Evolutionary conservation across 2,797 vertebrate species (phyloP).

Genomic region (Acanthornis magna): DNA sequence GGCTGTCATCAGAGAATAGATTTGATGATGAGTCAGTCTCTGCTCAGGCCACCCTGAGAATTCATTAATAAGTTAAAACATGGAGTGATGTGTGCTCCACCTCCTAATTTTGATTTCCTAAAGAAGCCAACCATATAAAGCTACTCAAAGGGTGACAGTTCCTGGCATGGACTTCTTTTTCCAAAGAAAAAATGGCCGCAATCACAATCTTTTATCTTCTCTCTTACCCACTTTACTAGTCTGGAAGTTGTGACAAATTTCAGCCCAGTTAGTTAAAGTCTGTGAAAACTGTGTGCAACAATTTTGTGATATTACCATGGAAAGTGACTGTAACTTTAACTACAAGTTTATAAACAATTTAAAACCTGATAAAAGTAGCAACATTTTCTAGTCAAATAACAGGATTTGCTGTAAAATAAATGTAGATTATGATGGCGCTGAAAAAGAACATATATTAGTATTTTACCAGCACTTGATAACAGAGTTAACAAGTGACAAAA

Average conservation of each 20-base stretch:
- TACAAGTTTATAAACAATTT: not conserved
- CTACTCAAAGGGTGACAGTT: not conserved
- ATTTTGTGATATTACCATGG: not conserved
- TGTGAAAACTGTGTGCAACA: not conserved
- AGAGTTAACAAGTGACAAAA: conserved; percentile 1
- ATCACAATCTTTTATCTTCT: not conserved
- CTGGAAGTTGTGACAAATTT: not conserved
- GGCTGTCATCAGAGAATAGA: conserved; percentile 40
- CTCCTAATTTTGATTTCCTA: not conserved
- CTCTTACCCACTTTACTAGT: not conserved
- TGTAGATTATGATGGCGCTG: not conserved
- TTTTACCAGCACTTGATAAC: not conserved
- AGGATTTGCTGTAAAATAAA: not conserved
- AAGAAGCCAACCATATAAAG: not conserved
- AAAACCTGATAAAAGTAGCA: not conserved
- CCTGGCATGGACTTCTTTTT: not conserved
- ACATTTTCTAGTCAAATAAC: not conserved
- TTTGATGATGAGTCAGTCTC: conserved; percentile 38
- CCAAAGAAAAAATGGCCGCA: not conserved
- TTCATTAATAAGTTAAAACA: conserved; percentile 27
- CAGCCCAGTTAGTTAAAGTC: not conserved
- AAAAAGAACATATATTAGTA: not conserved
- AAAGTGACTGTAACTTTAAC: not conserved
- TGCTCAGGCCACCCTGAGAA: conserved; percentile 3
- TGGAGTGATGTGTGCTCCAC: not conserved